phyloP scores from a whole-genome alignment of 2,113 vertebrate genomes.

The Balaeniceps rex region DNA sequence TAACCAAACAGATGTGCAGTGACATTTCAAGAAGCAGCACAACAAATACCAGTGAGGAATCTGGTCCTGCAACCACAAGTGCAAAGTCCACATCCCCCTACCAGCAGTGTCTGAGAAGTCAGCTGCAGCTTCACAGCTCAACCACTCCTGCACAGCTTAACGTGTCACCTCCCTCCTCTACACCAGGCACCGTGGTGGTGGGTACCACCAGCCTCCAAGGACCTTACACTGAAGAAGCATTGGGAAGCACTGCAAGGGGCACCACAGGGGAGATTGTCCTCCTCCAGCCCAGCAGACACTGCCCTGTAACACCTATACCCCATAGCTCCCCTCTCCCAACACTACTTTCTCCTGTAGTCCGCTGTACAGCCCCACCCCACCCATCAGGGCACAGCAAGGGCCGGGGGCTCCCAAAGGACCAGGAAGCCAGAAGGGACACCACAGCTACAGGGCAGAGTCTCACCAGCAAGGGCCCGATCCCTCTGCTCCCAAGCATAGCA shows the following conservation, averaged over 20 bases:
- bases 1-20: background rate
- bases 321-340: background rate
- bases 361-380: background rate
- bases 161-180: background rate
- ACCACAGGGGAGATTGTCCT: background rate
- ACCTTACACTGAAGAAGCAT: background rate
- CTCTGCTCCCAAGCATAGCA: background rate
- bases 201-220: background rate
- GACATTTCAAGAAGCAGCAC: background rate
- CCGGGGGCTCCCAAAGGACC: background rate
- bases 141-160: background rate
- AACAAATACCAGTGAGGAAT: rapidly evolving
- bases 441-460: background rate
- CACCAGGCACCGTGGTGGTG: background rate
- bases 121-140: background rate
- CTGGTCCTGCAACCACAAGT: background rate
- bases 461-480: background rate
- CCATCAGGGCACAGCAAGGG: background rate
- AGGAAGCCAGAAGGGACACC: background rate
- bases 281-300: background rate
- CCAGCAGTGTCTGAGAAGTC: background rate
- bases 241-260: background rate
- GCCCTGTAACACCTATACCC: background rate
- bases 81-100: background rate
- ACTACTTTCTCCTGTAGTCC: background rate